Evolutionary conservation across 92 coral and sea anemone genomes (phyloP), one percentile per base, ranked within the genome.

Genomic region (Bergia puertoricense): DNA sequence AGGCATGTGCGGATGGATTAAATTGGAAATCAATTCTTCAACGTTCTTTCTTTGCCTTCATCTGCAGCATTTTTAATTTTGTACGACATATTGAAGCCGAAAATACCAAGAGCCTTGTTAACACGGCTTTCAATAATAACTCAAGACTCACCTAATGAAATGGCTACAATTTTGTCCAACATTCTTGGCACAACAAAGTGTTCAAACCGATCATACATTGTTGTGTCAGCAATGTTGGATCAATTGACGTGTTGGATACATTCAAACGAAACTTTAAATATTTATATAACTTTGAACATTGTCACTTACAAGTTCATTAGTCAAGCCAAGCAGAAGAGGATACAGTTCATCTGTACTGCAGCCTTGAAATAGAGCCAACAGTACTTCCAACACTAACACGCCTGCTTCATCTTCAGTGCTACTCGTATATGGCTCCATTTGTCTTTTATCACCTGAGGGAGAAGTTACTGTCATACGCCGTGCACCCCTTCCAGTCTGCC

Each of bases 231-330:
- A 15, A 15, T 56, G 18, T 56, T 56, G 13, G 41, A 22, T 72
- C 13, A 30, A 30, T 30, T 30, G 2, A 72, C 22, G 76, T 72
- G 38, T 30, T 36, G 42, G 44, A 74, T 11, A 72, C 30, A 30
- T 30, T 30, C 30, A 30, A 30, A 30, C 30, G 30, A 30, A 30
- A 30, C 30, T 30, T 30, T 30, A 30, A 30, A 30, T 72, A 11
- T 45, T 6, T 23, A 54, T 37, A 30, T 1, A 4, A 57, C 65
- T 57, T 16, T n/a, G 73, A 13, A 20, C 30, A 37, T n/a, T 40
- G 46, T 83, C 7, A 94, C 97, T 91, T 74, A 94, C 97, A 44
- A 95, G 85, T 81, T 88, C 95, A 75, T 91, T 80, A 38, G 89
- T 65, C 72, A 94, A 79, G 57, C 90, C 92, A 39, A 79, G 48